Percentiles rank a stretch among this genome's conserved stretches.
Conservation (phyloP, 2,888 invertebrate genomes). For the Chironomus tentans region DNA sequence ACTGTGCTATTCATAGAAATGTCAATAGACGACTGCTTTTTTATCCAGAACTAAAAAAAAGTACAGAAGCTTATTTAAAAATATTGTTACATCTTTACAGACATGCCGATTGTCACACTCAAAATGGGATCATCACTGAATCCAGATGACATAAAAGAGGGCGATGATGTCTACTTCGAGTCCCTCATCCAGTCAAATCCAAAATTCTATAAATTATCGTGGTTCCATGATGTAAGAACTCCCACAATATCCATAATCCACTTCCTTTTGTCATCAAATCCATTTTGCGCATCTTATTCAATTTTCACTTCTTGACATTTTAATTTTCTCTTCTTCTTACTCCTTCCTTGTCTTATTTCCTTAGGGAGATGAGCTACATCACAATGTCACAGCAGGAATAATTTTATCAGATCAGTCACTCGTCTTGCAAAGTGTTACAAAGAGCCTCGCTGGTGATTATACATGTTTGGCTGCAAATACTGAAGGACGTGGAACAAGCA, state of each 20-base stretch:
- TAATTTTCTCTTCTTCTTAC: conserved; percentile 17
- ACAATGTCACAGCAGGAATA: conserved; percentile 70
- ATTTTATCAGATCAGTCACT: conserved; percentile 79
- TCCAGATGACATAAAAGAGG: conserved; percentile 81
- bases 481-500: conserved; percentile 71
- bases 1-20: too few species aligned
- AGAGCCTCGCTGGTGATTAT: conserved; percentile 78
- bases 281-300: too few species aligned
- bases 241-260: background rate
- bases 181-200: conserved; percentile 79
- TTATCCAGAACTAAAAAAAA: too few species aligned
- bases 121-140: conserved; percentile 78
- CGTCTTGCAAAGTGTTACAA: conserved; percentile 73
- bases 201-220: conserved; percentile 70
- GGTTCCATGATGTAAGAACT: conserved; percentile 71
- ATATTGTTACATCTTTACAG: conserved; percentile 45
- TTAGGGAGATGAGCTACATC: conserved; percentile 71
- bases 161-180: conserved; percentile 83
- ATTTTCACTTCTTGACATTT: background rate
- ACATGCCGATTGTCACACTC: conserved; percentile 68
- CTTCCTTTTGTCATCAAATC: background rate
- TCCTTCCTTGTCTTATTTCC: conserved; percentile 35
- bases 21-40: too few species aligned
- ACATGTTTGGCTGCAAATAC: conserved; percentile 77
- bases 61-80: conserved; percentile 24